Base-by-base conservation (phyloP, 2,888 invertebrate species). In the Eristalinus aeneus region DNA sequence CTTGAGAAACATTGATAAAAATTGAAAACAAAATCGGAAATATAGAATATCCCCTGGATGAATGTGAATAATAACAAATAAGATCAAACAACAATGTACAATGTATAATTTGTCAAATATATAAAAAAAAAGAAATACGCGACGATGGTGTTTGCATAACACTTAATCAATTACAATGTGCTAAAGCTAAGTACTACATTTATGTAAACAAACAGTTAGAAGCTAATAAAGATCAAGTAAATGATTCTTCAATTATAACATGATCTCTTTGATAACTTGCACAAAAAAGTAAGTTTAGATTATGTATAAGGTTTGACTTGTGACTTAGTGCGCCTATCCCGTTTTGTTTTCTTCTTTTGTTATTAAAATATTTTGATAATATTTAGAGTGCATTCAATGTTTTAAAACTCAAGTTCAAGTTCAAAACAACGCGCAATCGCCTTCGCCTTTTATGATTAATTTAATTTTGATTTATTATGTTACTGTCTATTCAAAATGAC, bases 161-260 rank as follows among this genome's bases (percentile, higher is more conserved):
- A 67, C 46, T 67, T 58, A 67, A 68, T 76, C 68, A 36, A 68
- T 53, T 76, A 54, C 20, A 60, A 58, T 68, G 61, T 61, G 68
- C 53, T 68, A 61, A 36, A 53, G 68, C 64, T 60, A 74, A 56
- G 74, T 27, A 58, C 39, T 27, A 46, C 58, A 74, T 58, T 39
- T 39, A 46, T 39, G 31, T 58, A 58, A 74, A 11, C 34, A 73
- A 64, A 16, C n/a, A 11, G 31, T 6, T 16, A 20, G 61, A 60
- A 23, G 46, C 39, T 39, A 56, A 16, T 34, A 22, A 56, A 27
- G 56, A 23, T 22, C 56, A 56, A 23, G 23, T 23, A 56, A 56
- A 11, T 9, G 23, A 56, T 56, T 23, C 6, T 11, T 22, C 23
- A 56, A 56, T 56, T 56, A 56, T 11, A 27, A 23, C 46, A 46